Evolutionary conservation across 2,797 vertebrate species (phyloP).

Genomic region (Ficedula albicollis): DNA sequence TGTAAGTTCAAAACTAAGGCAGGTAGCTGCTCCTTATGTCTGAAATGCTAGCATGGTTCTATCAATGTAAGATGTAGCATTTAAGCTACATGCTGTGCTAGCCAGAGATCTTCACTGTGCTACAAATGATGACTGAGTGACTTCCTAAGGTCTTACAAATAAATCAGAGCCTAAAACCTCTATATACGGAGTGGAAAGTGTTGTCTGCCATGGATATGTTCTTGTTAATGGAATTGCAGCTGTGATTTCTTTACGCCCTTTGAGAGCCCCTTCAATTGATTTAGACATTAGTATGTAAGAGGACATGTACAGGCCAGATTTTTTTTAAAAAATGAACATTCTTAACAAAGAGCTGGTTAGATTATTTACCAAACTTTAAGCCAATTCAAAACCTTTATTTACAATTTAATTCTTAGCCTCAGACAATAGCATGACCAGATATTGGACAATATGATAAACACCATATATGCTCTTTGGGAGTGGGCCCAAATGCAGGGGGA

Average conservation of each 20-base stretch:
- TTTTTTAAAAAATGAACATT: background rate
- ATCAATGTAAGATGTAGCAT: background rate
- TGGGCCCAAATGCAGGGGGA: background rate
- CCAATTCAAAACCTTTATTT: slow-evolving; percentile 15
- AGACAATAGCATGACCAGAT: background rate
- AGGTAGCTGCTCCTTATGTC: background rate
- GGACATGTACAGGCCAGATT: background rate
- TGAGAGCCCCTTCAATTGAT: background rate
- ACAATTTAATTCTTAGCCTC: background rate
- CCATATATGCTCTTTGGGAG: background rate
- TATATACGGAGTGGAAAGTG: background rate
- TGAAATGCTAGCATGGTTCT: background rate
- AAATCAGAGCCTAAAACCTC: slow-evolving; percentile 10
- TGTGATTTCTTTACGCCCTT: background rate
- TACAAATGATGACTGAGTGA: background rate
- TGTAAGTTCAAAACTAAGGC: background rate
- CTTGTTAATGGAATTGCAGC: background rate
- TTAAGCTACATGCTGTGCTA: background rate
- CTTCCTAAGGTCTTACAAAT: background rate
- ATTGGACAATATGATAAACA: background rate
- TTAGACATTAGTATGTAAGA: background rate
- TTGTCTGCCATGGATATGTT: background rate
- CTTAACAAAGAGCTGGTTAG: background rate
- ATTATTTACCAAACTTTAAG: slow-evolving; percentile 9
- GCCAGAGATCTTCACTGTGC: background rate